Evolutionary conservation across 2,888 invertebrate genomes (phyloP), one percentile per base, ranked within the genome.

Genomic region (Oxystoma pomonae): DNA sequence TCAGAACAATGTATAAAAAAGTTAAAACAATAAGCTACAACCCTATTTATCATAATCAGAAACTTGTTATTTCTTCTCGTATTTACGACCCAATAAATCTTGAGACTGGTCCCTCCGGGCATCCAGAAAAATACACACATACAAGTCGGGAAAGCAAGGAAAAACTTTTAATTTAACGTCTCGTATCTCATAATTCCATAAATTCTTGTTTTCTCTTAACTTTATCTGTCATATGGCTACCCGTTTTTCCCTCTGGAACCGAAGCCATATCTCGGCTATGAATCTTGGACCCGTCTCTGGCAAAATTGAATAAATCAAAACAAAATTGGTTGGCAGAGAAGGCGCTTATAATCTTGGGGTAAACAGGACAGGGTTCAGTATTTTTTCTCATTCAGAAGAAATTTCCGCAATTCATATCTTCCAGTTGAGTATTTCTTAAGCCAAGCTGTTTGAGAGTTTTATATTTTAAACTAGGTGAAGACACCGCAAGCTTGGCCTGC

Each of bases 221-320:
- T 19, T 17, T 53, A 53, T 53, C 53, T 53, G 17, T 16, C 53
- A 53, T 53, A 53, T 53, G 53, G 16, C 5, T 53, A 17, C 7
- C 5, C 7, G 53, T 53, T 5, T 53, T 53, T 19, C 53, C 53
- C 53, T 17, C 12, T 50, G 50, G 50, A 50, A 50, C 9, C 50
- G 50, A n/a, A 53, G 19, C 61, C 64, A 64, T 66, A 66, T 66
- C 66, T 55, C n/a, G 16, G 19, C 22, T 56, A 56, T 64, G 64
- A 62, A 66, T 66, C 66, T 66, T 21, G 60, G 58, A n/a, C 53
- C 49, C 20, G 51, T 56, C 64, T 58, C 62, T 66, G 60, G 61
- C 62, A 60, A 66, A 64, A 66, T 66, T 66, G 66, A 66, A 66
- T 66, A 66, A 66, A 66, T 66, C 66, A 66, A 66, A 66, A 66